Evolutionary conservation across 2,888 invertebrate genomes (phyloP), one percentile per base, ranked within the genome.

Genomic region (Drosophila acutilabella): DNA sequence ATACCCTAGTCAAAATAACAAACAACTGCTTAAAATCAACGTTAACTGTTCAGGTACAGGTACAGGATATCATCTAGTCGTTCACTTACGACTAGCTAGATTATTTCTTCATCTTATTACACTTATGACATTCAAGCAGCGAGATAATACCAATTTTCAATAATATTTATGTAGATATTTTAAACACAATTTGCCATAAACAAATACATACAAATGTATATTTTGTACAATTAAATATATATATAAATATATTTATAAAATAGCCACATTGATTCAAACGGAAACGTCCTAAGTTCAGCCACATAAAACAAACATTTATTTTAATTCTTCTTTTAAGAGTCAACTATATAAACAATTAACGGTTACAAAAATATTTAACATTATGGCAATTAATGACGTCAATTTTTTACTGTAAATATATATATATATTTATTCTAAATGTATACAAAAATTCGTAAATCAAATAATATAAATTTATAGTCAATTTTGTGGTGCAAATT

Each of bases 301-400:
- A 60, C 38, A 57, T 36, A 57, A n/a, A 45, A 60, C 48, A 64
- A 67, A 44, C 64, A 57, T 72, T 30, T 30, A 8, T 30, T 30
- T 30, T 2, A 30, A 30, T 30, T 30, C 30, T 30, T 2, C 30
- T 30, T 54, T 62, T 14, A 59, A 64, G 14, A 59, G 51, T 30
- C 33, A 47, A 52, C 13, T 30, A 51, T 60, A 47, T 8, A 23
- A 54, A 42, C 60, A 69, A 53, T 40, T n/a, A 62, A 62, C 44
- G 59, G 33, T 73, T 76, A 14, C 45, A 53, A 47, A 58, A 57
- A 58, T 73, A 78, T 54, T 66, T 42, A 72, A 77, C 65, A 61
- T 69, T 48, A 84, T 68, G 72, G 89, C 89, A 86, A 90, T 89
- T 85, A 85, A 79, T 74, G 72, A 67, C 66, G 85, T 86, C 85